Evolutionary conservation across 2,797 vertebrate species (phyloP), one percentile per base, ranked within the genome.

Genomic region (Fringilla coelebs): DNA sequence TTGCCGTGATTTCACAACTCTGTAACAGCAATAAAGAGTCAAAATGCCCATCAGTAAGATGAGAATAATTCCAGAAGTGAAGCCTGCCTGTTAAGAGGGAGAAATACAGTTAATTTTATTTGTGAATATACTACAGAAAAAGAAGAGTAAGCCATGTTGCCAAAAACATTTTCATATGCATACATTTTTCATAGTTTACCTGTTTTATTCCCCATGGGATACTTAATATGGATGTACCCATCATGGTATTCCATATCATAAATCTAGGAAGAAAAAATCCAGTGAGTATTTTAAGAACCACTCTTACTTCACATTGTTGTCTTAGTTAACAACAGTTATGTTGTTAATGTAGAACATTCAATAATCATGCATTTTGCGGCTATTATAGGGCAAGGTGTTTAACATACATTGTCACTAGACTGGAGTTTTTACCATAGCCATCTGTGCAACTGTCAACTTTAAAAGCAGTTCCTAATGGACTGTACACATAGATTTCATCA

Each of bases 161-260:
- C 61, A 82, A 61, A 96, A 67, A 9, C 17, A 66, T 83, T 84
- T 87, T 85, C 67, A 87, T 28, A 49, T 5, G 15, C 45, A 54
- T 31, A 81, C 1, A 51, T 86, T 85, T 94, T 58, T 43, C 46
- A 52, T 36, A 80, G 40, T 75, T 88, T 95, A 99, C 99, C 98
- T 99, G 99, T 95, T 99, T 99, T 96, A 99, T 98, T 86, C 99
- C 99, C 99, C 99, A 99, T 3, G 99, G 99, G 68, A 99, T 99
- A 96, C 99, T 99, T 76, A 99, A 98, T 95, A 99, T 99, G 43
- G 99, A 99, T 9, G 99, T 99, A 36, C 99, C 99, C 99, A 99
- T 99, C 99, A 99, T 99, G 49, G 99, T 99, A 97, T 99, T 99
- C 99, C 99, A 99, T 95, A 99, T 99, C 52, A 99, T 99, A 97